phyloP scores from a whole-genome alignment of 1,140 invertebrate genomes.

The Ceratoteleas bidentatus region DNA sequence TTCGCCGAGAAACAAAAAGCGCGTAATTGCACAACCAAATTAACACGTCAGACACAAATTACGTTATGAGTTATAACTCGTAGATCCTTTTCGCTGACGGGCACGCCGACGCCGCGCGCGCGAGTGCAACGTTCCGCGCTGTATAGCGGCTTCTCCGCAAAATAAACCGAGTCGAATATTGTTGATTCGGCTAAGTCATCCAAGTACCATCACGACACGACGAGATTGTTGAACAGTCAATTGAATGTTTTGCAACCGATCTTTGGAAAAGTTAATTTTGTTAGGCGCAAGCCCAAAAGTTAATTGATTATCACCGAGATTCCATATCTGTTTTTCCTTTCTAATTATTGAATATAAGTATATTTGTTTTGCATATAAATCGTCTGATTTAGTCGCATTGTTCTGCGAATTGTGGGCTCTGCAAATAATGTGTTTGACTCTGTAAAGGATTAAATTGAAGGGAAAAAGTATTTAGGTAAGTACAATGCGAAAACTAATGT shows the following conservation, averaged over 20 bases:
- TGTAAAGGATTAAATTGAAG: no score
- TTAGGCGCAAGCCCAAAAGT: no score
- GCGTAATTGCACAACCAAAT: constrained; percentile 53
- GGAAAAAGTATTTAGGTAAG: no score
- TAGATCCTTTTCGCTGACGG: constrained; percentile 42
- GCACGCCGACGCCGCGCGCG: background rate
- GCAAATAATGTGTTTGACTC: no score
- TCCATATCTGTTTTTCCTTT: no score
- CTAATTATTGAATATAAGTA: no score
- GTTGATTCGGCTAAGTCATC: constrained; percentile 8
- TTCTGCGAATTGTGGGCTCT: no score
- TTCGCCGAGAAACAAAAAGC: constrained; percentile 27
- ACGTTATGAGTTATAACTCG: constrained; percentile 53
- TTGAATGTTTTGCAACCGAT: background rate
- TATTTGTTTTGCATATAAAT: no score
- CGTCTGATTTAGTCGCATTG: no score
- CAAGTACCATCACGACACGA: background rate
- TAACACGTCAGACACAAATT: constrained; percentile 61
- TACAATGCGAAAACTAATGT: no score
- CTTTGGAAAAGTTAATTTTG: background rate
- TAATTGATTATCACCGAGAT: no score
- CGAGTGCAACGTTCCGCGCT: constrained; percentile 25
- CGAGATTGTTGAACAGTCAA: background rate
- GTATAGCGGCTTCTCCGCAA: background rate
- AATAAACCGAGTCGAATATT: constrained; percentile 20